Evolutionary conservation across 2,113 vertebrate genomes (phyloP).

Genomic region (Cololabis saira): DNA sequence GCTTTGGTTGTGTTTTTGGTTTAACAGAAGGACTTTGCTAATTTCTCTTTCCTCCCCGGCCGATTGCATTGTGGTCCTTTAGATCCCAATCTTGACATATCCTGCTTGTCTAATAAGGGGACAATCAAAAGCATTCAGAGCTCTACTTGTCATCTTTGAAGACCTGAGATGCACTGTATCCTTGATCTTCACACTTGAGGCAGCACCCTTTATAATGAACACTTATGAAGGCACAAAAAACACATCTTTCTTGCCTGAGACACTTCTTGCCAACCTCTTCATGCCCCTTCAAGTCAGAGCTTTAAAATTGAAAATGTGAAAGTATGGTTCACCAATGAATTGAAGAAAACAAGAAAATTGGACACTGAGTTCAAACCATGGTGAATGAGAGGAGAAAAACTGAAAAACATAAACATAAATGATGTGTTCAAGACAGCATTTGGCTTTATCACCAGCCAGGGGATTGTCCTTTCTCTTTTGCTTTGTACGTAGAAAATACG

Average conservation of each 20-base stretch:
- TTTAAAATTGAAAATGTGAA: slow-evolving; percentile 31
- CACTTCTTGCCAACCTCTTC: slow-evolving; percentile 25
- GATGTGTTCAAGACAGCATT: background rate
- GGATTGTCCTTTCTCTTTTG: no score
- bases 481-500: no score
- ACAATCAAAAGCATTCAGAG: background rate
- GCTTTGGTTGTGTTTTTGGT: no score
- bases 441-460: background rate
- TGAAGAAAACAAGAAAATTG: slow-evolving; percentile 19
- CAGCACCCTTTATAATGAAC: slow-evolving; percentile 17
- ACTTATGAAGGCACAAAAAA: slow-evolving; percentile 25
- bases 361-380: background rate
- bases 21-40: no score
- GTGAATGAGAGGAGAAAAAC: background rate
- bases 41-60: no score
- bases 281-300: slow-evolving; percentile 25
- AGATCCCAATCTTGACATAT: no score
- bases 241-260: slow-evolving; percentile 21
- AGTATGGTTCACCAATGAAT: slow-evolving; percentile 17
- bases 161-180: background rate
- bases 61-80: no score
- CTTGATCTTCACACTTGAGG: slow-evolving; percentile 26
- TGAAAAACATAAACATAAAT: background rate
- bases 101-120: no score
- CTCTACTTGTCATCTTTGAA: slow-evolving; percentile 4